Percentiles rank a stretch among this genome's conserved stretches.
Evolutionary conservation across 2,888 invertebrate genomes (phyloP).

Genomic region (Hirtodrosophila cameraria): DNA sequence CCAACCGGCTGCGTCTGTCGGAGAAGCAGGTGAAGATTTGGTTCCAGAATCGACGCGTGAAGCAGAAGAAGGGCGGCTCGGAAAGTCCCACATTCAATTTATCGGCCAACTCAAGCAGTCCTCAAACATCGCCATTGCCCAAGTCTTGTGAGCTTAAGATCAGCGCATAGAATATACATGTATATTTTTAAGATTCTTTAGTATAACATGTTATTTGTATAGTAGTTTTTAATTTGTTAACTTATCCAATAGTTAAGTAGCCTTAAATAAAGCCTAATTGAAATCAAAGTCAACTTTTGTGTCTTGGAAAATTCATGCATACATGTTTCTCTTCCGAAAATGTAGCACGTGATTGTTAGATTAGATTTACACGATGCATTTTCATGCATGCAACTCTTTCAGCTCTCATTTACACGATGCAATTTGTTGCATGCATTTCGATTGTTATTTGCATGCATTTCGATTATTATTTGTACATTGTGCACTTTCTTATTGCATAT

Average conservation of each 20-base stretch:
- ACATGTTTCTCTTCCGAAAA: no score
- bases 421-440: no score
- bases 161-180: constrained; percentile 42
- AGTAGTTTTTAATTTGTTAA: constrained; percentile 22
- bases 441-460: no score
- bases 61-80: constrained; percentile 94
- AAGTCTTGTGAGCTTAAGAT: constrained; percentile 39
- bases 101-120: constrained; percentile 63
- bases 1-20: constrained; percentile 92
- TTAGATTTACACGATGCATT: no score
- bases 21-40: constrained; percentile 98
- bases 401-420: no score
- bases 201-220: constrained; percentile 40
- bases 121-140: constrained; percentile 49
- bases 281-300: background rate
- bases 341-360: no score
- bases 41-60: constrained; percentile 96
- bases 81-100: constrained; percentile 84
- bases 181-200: no score
- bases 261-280: constrained; percentile 9
- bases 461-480: no score
- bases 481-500: no score
- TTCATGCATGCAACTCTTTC: no score
- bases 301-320: no score
- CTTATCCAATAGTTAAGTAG: constrained; percentile 17